Evolutionary conservation across 1,140 invertebrate genomes (phyloP).

Genomic region (Oncopodura yosiiana): DNA sequence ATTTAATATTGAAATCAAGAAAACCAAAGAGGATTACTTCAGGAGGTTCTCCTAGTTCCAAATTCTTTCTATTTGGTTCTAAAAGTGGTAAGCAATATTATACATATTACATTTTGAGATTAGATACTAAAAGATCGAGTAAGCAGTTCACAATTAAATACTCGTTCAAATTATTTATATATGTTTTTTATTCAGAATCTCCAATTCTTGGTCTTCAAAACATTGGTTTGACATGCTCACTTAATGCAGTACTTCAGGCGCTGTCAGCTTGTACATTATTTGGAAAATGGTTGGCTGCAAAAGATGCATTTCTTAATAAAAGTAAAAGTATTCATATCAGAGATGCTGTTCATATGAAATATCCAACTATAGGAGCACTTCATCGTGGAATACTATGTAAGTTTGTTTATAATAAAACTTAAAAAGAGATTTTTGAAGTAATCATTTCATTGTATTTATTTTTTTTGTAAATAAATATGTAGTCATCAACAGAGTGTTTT

Average conservation of each 20-base stretch:
- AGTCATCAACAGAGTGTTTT: not conserved
- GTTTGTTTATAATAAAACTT: too few species aligned
- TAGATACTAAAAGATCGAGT: too few species aligned
- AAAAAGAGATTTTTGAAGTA: too few species aligned
- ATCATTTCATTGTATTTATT: too few species aligned
- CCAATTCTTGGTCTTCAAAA: conserved; percentile 60
- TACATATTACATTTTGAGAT: too few species aligned
- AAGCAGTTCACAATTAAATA: too few species aligned
- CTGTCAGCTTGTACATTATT: conserved; percentile 70
- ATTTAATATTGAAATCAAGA: too few species aligned
- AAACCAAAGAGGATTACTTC: too few species aligned
- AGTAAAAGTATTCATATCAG: not conserved
- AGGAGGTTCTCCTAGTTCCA: too few species aligned
- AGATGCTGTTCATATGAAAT: conserved; percentile 31
- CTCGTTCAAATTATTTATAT: too few species aligned
- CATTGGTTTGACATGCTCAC: conserved; percentile 74
- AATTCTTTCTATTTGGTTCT: too few species aligned
- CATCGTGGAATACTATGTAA: conserved; percentile 18
- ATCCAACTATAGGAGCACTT: conserved; percentile 17
- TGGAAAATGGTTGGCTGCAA: conserved; percentile 55
- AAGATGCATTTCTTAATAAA: conserved; percentile 37
- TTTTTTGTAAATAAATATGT: not conserved
- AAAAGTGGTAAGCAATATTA: too few species aligned
- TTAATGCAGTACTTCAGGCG: conserved; percentile 75
- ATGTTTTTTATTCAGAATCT: conserved; percentile 14